Conservation (phyloP, 1,140 invertebrate genomes). For the Episyrphus balteatus region DNA sequence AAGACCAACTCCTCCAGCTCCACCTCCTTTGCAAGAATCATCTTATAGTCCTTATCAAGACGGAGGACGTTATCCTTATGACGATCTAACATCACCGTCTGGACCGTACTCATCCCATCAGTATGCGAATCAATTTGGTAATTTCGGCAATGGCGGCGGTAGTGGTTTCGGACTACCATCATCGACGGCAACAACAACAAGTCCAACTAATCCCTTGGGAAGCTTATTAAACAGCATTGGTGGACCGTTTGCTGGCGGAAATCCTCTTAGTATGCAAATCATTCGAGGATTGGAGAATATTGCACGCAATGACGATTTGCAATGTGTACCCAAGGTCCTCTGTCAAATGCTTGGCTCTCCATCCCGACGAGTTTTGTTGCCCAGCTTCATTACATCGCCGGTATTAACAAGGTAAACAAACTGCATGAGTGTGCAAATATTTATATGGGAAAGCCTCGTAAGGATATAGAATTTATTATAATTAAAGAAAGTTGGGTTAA, state of each 20-base stretch:
- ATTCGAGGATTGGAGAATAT: conserved; percentile 56
- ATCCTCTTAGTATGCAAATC: conserved; percentile 33
- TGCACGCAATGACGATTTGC: conserved; percentile 59
- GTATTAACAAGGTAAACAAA: conserved; percentile 53
- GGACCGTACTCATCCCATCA: conserved; percentile 20
- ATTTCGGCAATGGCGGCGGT: conserved; percentile 23
- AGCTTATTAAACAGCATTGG: conserved; percentile 24
- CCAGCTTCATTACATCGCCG: conserved; percentile 48
- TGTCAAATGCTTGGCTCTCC: conserved; percentile 59
- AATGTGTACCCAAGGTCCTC: conserved; percentile 63
- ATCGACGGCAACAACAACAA: conserved; percentile 2
- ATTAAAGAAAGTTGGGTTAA: too few species aligned
- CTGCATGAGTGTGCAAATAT: neutral
- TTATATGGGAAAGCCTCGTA: neutral
- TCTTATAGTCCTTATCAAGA: neutral
- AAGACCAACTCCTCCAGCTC: neutral
- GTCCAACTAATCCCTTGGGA: conserved; percentile 17
- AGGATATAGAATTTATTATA: too few species aligned
- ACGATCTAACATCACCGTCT: neutral
- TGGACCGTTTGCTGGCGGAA: neutral
- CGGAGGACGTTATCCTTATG: conserved; percentile 19
- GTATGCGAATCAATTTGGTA: conserved; percentile 34
- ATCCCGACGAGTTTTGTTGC: conserved; percentile 40
- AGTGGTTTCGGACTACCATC: conserved; percentile 19
- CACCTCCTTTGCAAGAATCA: neutral